These are phyloP conservation scores for Aromia moschata DNA, from an alignment of 2,888 invertebrate genomes.

Conservation along the genomic window DNA sequence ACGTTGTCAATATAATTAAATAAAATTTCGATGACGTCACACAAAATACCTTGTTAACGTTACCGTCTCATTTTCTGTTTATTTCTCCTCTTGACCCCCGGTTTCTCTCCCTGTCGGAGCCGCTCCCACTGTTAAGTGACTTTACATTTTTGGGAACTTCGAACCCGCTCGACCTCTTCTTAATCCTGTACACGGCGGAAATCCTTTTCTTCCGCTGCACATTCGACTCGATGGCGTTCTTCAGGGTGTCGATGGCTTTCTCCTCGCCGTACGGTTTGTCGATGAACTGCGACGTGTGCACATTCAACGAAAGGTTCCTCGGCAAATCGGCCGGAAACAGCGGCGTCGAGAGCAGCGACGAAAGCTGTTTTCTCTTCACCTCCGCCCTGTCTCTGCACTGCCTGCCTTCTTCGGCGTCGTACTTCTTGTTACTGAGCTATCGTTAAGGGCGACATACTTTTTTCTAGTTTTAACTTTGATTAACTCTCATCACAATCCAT, in stretches of 20 bases:
- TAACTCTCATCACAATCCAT: too few relatives aligned
- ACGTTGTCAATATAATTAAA: too few relatives aligned
- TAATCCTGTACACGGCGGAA: neutral
- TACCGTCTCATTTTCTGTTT: too few relatives aligned
- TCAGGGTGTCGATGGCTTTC: neutral
- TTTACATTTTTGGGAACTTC: too few relatives aligned
- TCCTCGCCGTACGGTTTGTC: neutral
- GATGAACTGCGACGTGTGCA: neutral
- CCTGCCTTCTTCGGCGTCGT: slow-evolving; percentile 47
- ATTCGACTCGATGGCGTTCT: neutral
- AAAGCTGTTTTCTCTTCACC: slow-evolving; percentile 66
- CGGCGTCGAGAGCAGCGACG: slow-evolving; percentile 67
- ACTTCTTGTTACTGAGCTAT: slow-evolving; percentile 43
- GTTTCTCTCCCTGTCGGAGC: too few relatives aligned
- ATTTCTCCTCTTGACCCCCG: too few relatives aligned
- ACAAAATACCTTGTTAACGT: too few relatives aligned
- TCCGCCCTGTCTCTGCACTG: slow-evolving; percentile 61
- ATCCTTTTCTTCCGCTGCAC: neutral
- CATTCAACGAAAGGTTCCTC: neutral
- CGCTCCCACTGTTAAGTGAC: too few relatives aligned
- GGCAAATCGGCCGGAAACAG: slow-evolving; percentile 66
- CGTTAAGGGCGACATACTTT: slow-evolving; percentile 34
- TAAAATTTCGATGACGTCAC: too few relatives aligned
- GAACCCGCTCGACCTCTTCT: neutral
- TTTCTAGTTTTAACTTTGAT: too few relatives aligned